A percentile compares a stretch with the other conserved stretches of the same genome.
Evolutionary conservation across 30 jellyfish, hydroid and myxozoan species (phyloP).

Genomic region (Turritopsis dohrnii): DNA sequence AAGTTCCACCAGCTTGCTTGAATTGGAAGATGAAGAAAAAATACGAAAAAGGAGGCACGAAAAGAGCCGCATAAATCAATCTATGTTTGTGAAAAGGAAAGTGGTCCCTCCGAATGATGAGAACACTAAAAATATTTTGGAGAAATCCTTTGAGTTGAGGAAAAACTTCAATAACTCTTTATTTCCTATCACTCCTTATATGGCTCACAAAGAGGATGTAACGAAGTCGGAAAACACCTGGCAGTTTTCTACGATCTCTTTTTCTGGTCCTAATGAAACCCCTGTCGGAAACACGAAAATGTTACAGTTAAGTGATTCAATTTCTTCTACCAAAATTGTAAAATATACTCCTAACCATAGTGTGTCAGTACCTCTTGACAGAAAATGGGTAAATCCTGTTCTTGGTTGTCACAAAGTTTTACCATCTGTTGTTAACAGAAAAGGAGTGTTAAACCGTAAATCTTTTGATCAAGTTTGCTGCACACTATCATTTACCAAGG

Average conservation of each 20-base stretch:
- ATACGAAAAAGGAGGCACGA: neutral
- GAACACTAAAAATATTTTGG: neutral
- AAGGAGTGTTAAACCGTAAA: conserved; percentile 34
- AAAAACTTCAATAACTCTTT: neutral
- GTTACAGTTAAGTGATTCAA: neutral
- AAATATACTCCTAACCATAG: conserved; percentile 2
- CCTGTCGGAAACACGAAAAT: neutral
- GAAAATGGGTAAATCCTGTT: conserved; percentile 73
- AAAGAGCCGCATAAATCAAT: neutral
- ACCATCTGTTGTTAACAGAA: conserved; percentile 35
- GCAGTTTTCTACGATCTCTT: neutral
- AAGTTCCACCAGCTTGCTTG: neutral
- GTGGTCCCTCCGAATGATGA: neutral
- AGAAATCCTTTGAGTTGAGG: neutral
- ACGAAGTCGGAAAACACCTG: neutral
- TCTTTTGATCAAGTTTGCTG: neutral
- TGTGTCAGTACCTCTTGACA: conserved; percentile 8
- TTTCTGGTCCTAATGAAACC: neutral
- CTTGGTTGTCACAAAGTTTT: conserved; percentile 34
- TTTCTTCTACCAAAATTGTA: neutral
- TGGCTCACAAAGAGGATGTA: neutral
- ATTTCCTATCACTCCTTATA: neutral
- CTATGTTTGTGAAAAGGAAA: neutral
- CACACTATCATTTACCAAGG: conserved; percentile 43
- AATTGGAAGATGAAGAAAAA: neutral